Evolutionary conservation across 2,888 invertebrate genomes (phyloP), one percentile per base, ranked within the genome.

Genomic region (Podabrus alpinus): DNA sequence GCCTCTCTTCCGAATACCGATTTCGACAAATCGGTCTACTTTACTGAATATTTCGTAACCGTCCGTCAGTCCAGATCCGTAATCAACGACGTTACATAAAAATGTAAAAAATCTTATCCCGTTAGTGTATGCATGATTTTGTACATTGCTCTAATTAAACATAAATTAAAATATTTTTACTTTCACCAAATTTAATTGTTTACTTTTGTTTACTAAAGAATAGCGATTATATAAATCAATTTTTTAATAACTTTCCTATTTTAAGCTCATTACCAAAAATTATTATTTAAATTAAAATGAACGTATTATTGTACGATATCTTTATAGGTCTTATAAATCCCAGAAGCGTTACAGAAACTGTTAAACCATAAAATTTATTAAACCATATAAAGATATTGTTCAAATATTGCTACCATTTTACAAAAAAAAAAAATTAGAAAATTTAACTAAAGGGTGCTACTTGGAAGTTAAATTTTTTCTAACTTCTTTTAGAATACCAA

Each of bases 41-140:
- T 62, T 19, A 15, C 21, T 19, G n/a, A 64, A 64, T 64, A 21
- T 64, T 64, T 64, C 62, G 62, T 64, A 64, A 64, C 21, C 13
- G n/a, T n/a, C n/a, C n/a, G n/a, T n/a, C n/a, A 64, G 17, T 13
- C 62, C 62, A 64, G 62, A 64, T 64, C 62, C 62, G 62, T 64
- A 64, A 64, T 19, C 21, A 21, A 64, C 62, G 17, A 64, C n/a
- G 62, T 64, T 64, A 64, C 21, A n/a, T 17, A 64, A 15, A 62
- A 19, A 64, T 2, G 19, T 64, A 19, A 16, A 64, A 21, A 64
- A 64, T 45, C 45, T 45, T 45, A 45, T 64, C 19, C 62, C 62
- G 62, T 64, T 64, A 64, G 62, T 19, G n/a, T n/a, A 21, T 21
- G 62, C 21, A 64, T 19, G 62, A 64, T 45, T 45, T 45, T 45